A percentile compares a stretch with the other conserved stretches of the same genome.
Conservation (phyloP, 1,140 invertebrate species). For the Dolichoris vasculosae region DNA sequence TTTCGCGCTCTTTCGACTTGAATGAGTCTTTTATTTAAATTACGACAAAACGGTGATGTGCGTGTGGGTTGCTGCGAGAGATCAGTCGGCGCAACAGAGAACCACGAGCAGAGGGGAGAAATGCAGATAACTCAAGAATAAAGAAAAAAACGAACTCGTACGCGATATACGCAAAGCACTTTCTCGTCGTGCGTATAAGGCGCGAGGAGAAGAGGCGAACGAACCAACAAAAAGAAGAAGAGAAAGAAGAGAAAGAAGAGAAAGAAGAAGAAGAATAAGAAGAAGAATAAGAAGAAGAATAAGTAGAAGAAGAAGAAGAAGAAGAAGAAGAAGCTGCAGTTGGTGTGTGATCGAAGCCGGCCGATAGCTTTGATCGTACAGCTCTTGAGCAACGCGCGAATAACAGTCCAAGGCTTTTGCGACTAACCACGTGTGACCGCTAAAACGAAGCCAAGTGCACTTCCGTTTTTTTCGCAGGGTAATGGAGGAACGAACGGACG, state of each 20-base stretch:
- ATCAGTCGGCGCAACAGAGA: neutral
- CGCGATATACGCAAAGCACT: slow-evolving; percentile 7
- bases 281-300: neutral
- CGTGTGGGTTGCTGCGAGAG: neutral
- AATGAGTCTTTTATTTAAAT: neutral
- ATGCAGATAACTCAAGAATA: slow-evolving; percentile 4
- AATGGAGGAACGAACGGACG: neutral
- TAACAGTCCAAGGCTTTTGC: neutral
- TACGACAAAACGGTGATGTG: neutral
- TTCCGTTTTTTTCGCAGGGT: slow-evolving; percentile 15
- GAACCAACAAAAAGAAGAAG: slow-evolving; percentile 17
- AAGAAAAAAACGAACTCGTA: neutral
- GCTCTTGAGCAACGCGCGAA: neutral
- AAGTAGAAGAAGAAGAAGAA: slow-evolving; percentile 7
- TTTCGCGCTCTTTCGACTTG: neutral
- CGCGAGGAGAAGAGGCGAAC: slow-evolving; percentile 42
- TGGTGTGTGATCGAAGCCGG: slow-evolving; percentile 55
- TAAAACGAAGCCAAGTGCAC: slow-evolving; percentile 54
- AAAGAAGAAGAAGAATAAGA: neutral
- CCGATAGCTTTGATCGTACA: slow-evolving; percentile 47
- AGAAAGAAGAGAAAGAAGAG: neutral
- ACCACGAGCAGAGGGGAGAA: neutral
- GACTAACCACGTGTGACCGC: slow-evolving; percentile 33
- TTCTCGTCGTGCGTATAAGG: slow-evolving; percentile 48
- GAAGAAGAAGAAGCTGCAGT: slow-evolving; percentile 10